These are phyloP conservation scores for Amitus sp. DNA, from an alignment of 2,888 invertebrate genomes.

Conservation along the genomic window DNA sequence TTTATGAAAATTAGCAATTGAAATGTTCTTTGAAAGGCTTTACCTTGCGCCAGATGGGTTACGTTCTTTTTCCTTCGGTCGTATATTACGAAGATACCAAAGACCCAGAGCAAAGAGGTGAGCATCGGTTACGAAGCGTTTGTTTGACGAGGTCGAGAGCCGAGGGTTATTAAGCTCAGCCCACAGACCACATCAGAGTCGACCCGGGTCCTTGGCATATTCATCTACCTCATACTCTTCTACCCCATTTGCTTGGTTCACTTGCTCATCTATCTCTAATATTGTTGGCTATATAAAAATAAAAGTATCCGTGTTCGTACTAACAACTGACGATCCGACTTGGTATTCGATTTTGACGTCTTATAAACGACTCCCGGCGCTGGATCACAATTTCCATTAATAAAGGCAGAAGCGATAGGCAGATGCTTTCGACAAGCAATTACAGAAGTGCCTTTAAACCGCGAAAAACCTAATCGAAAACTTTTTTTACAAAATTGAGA, in stretches of 20 bases:
- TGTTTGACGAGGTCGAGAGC: constrained; percentile 63
- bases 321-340: too few species aligned
- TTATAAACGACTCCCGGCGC: too few species aligned
- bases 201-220: constrained; percentile 55
- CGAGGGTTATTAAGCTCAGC: constrained; percentile 62
- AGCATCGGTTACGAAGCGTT: constrained; percentile 55
- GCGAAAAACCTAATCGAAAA: constrained; percentile 3
- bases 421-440: constrained; percentile 1
- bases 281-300: constrained; percentile 35
- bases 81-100: constrained; percentile 41
- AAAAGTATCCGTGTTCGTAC: constrained; percentile 35
- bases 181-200: constrained; percentile 64
- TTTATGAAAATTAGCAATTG: constrained; percentile 21
- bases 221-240: constrained; percentile 48
- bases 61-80: constrained; percentile 33
- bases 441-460: neutral
- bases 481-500: constrained; percentile 17
- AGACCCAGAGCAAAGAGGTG: constrained; percentile 47
- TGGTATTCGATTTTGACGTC: too few species aligned
- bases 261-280: constrained; percentile 40
- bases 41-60: constrained; percentile 3
- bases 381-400: constrained; percentile 9
- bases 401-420: neutral
- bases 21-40: constrained; percentile 20
- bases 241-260: constrained; percentile 42